phyloP scores from a whole-genome alignment of 1,140 invertebrate species.

The Penaeus chinensis region DNA sequence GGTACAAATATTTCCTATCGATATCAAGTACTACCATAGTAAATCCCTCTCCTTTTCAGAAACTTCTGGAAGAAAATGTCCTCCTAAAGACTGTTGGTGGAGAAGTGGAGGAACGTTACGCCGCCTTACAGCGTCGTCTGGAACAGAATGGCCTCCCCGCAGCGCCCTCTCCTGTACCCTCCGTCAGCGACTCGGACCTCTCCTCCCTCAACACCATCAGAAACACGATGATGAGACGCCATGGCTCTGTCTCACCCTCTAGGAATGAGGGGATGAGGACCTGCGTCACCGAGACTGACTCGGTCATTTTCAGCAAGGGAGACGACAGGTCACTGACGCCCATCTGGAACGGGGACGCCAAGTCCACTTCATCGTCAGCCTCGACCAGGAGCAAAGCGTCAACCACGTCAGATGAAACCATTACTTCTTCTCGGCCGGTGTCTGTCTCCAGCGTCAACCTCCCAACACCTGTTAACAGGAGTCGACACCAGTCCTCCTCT shows the following conservation, averaged over 20 bases:
- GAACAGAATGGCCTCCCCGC: slow-evolving; percentile 66
- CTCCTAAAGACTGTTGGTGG: slow-evolving; percentile 81
- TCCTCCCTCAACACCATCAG: slow-evolving; percentile 61
- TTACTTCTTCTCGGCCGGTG: slow-evolving; percentile 29
- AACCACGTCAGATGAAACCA: slow-evolving; percentile 32
- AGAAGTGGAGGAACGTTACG: slow-evolving; percentile 80
- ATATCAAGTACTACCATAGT: not conserved
- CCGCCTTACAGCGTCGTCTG: slow-evolving; percentile 75
- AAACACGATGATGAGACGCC: slow-evolving; percentile 37
- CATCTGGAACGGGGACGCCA: slow-evolving; percentile 16
- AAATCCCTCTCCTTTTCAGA: slow-evolving; percentile 69
- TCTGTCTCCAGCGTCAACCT: slow-evolving; percentile 36
- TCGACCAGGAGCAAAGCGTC: slow-evolving; percentile 22
- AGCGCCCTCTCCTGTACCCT: slow-evolving; percentile 58
- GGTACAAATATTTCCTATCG: not conserved
- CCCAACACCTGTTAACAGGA: slow-evolving; percentile 15
- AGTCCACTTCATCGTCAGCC: slow-evolving; percentile 28
- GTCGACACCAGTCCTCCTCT: slow-evolving; percentile 22
- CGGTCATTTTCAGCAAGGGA: slow-evolving; percentile 50
- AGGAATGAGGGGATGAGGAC: slow-evolving; percentile 18
- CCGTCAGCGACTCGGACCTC: slow-evolving; percentile 60
- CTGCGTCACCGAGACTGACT: slow-evolving; percentile 48
- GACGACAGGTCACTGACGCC: slow-evolving; percentile 33
- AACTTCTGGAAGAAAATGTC: slow-evolving; percentile 82
- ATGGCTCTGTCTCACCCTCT: slow-evolving; percentile 46